Evolutionary conservation across 2,888 invertebrate species (phyloP).

Genomic region (Phlogophora meticulosa): DNA sequence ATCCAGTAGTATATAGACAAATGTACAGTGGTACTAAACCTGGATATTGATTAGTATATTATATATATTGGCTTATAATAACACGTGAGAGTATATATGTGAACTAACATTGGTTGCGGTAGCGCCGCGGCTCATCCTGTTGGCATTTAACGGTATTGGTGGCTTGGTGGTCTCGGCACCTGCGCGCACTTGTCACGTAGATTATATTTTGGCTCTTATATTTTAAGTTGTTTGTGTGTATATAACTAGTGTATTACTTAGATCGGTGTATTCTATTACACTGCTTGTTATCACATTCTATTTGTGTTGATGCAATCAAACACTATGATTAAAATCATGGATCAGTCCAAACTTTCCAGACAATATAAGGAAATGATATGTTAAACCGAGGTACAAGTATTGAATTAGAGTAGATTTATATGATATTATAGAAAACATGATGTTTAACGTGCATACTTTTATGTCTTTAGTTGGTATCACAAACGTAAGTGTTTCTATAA

Average conservation of each 20-base stretch:
- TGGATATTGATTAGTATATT: conserved; percentile 56
- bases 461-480: conserved; percentile 68
- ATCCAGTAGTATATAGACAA: conserved; percentile 56
- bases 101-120: conserved; percentile 66
- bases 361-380: conserved; percentile 79
- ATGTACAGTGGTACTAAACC: conserved; percentile 62
- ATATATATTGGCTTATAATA: conserved; percentile 67
- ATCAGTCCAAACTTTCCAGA: conserved; percentile 73
- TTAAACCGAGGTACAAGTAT: conserved; percentile 81
- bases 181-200: conserved; percentile 64
- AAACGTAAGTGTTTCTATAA: conserved; percentile 56
- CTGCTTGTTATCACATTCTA: conserved; percentile 69
- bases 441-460: conserved; percentile 69
- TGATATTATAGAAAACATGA: conserved; percentile 70
- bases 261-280: conserved; percentile 70
- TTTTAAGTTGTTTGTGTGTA: conserved; percentile 72
- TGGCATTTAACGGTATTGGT: conserved; percentile 71
- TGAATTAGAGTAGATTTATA: conserved; percentile 74
- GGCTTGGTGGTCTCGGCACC: conserved; percentile 74
- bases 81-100: conserved; percentile 59
- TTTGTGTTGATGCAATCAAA: conserved; percentile 74
- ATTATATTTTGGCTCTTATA: conserved; percentile 68
- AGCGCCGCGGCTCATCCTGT: conserved; percentile 47
- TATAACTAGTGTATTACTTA: conserved; percentile 76
- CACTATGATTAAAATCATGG: conserved; percentile 68